Conservation (phyloP, 2,797 vertebrate species). For the Enteromius unitaeniatus region DNA sequence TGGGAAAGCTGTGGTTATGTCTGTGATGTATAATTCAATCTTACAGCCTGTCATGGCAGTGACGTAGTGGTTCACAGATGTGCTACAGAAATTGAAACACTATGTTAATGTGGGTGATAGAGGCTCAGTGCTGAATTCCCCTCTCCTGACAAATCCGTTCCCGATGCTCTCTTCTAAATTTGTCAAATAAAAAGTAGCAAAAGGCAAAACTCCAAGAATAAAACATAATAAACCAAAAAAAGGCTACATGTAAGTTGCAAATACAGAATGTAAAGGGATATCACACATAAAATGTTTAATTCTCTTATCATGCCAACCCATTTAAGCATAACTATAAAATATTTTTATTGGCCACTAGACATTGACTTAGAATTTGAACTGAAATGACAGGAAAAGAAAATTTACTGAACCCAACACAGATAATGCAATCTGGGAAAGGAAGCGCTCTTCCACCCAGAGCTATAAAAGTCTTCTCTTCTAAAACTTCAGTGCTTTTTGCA, state of each 20-base stretch:
- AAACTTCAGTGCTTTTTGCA: background rate
- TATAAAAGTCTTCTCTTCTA: background rate
- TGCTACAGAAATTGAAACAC: constrained; percentile 5
- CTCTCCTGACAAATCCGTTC: background rate
- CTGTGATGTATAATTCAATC: background rate
- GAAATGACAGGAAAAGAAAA: background rate
- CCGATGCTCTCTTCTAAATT: background rate
- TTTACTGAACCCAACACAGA: background rate
- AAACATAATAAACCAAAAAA: constrained; percentile 8
- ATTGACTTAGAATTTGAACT: background rate
- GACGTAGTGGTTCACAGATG: background rate
- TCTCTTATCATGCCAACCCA: background rate
- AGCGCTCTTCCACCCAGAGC: background rate
- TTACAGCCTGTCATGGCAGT: background rate
- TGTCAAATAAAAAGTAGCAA: background rate
- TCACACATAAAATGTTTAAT: background rate
- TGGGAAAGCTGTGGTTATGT: constrained; percentile 4
- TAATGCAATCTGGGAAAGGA: background rate
- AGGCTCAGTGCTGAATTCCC: constrained; percentile 17
- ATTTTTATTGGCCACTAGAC: background rate
- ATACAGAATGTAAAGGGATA: background rate
- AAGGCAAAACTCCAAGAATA: constrained; percentile 3
- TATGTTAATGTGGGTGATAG: background rate
- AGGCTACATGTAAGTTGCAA: background rate
- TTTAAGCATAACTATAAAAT: background rate